A percentile compares a stretch with the other conserved stretches of the same genome.
phyloP scores from a whole-genome alignment of 2,113 vertebrate species.

The Lophura nycthemera region DNA sequence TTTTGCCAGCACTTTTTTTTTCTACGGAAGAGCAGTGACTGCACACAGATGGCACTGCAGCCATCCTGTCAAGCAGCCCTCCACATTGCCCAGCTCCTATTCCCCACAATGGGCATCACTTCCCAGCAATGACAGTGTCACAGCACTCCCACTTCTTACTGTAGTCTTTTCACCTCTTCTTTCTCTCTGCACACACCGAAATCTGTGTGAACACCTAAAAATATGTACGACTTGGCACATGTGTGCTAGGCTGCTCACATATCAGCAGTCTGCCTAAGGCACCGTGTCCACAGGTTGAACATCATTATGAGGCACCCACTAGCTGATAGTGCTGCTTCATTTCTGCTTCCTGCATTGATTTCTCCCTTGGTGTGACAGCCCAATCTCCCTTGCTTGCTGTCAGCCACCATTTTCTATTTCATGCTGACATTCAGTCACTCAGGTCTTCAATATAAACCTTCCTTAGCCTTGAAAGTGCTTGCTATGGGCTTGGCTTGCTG shows the following conservation, averaged over 20 bases:
- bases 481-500: neutral
- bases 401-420: neutral
- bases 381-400: constrained; percentile 39
- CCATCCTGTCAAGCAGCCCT: neutral
- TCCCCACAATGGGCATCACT: neutral
- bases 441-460: neutral
- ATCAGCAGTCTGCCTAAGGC: constrained; percentile 60
- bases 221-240: constrained; percentile 32
- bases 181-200: constrained; percentile 27
- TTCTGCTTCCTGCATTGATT: constrained; percentile 38
- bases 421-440: constrained; percentile 19
- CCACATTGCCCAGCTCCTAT: neutral
- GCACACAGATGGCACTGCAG: neutral
- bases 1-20: neutral
- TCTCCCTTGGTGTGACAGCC: constrained; percentile 50
- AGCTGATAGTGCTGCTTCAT: constrained; percentile 34
- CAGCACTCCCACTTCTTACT: neutral
- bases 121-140: neutral
- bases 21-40: neutral
- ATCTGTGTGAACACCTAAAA: constrained; percentile 19
- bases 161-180: neutral
- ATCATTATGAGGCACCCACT: constrained; percentile 48
- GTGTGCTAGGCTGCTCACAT: constrained; percentile 10
- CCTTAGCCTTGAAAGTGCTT: neutral
- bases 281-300: constrained; percentile 51